Percentiles rank a stretch among this genome's conserved stretches.
Conservation (phyloP, 2,113 vertebrate species). For the Sciurus niger region DNA sequence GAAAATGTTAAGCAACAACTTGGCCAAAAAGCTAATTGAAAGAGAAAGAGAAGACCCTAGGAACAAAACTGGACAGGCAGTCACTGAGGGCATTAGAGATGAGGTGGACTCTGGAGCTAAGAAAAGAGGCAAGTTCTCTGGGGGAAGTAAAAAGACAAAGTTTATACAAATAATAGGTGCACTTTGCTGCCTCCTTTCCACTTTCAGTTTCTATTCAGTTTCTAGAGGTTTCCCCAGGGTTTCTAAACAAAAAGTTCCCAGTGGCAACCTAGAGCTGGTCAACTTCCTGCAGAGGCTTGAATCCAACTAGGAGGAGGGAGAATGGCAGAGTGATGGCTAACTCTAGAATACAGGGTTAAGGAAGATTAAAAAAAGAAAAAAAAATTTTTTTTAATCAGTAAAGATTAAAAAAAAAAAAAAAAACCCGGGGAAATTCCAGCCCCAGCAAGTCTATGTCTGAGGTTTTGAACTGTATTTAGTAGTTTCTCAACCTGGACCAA, state of each 20-base stretch:
- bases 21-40: background rate
- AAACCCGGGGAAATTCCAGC: conserved; percentile 50
- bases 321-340: background rate
- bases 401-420: background rate
- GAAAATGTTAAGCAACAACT: background rate
- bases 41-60: background rate
- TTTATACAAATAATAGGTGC: background rate
- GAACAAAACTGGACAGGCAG: conserved; percentile 1
- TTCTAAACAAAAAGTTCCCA: conserved; percentile 40
- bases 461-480: background rate
- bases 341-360: background rate
- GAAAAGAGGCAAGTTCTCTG: background rate
- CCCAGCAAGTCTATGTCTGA: background rate
- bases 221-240: background rate
- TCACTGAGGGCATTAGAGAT: background rate
- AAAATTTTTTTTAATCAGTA: too few species aligned
- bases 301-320: background rate
- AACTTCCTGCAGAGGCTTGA: background rate
- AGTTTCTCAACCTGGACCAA: conserved; percentile 16
- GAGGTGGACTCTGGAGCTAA: background rate
- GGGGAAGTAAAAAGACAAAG: background rate
- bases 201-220: conserved; percentile 38
- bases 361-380: background rate
- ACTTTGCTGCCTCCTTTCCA: background rate
- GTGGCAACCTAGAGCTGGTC: background rate